phyloP scores from a whole-genome alignment of 53 echinoderm and acorn worm species.

The Hippasteria phrygiana region DNA sequence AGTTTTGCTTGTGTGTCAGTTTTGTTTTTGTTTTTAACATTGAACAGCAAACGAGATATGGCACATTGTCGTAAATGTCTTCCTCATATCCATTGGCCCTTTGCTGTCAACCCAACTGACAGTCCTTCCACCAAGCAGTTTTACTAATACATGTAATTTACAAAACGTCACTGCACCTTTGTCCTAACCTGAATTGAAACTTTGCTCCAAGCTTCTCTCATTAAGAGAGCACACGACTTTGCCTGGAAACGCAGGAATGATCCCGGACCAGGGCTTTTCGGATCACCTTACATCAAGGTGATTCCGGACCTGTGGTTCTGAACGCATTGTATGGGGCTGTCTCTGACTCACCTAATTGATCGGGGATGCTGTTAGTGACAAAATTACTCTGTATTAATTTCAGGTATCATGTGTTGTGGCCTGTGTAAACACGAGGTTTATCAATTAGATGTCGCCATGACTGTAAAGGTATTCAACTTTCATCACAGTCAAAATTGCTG shows the following conservation, averaged over 20 bases:
- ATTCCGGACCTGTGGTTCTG: not conserved
- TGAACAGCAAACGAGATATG: no score
- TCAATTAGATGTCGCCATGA: not conserved
- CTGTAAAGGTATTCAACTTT: no score
- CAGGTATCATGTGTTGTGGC: not conserved
- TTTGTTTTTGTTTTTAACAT: no score
- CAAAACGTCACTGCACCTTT: not conserved
- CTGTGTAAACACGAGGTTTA: not conserved
- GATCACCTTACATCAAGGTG: not conserved
- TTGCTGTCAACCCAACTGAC: not conserved
- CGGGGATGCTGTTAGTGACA: not conserved
- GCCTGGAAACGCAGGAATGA: constrained; percentile 2
- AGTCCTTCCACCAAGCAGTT: not conserved
- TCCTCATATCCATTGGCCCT: not conserved
- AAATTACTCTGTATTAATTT: constrained; percentile 13
- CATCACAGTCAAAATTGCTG: no score
- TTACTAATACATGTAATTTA: not conserved
- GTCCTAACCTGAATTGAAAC: not conserved
- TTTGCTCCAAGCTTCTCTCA: not conserved
- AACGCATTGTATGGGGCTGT: not conserved
- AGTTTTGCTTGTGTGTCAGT: no score
- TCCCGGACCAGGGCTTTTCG: not conserved
- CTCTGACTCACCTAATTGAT: constrained; percentile 28
- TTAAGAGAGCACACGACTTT: not conserved
- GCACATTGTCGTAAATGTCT: no score